phyloP scores from a whole-genome alignment of 2,797 vertebrate genomes.

The Characodon lateralis region DNA sequence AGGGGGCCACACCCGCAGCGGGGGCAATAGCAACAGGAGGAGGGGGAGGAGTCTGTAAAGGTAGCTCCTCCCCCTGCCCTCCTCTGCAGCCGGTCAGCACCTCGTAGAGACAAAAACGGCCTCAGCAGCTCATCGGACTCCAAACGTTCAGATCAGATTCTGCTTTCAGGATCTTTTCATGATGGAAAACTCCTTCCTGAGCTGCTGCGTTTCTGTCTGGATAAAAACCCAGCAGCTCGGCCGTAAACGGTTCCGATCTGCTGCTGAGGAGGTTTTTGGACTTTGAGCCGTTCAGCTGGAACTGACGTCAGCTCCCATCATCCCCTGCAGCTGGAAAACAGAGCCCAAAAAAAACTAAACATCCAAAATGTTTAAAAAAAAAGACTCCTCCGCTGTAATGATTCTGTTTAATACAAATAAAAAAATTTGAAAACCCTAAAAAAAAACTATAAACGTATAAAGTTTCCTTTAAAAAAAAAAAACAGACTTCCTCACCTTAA shows the following conservation, averaged over 20 bases:
- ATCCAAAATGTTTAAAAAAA: constrained; percentile 43
- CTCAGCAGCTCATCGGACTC: neutral
- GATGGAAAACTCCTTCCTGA: too few species aligned
- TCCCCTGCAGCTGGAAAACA: constrained; percentile 72
- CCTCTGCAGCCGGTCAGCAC: constrained; percentile 89
- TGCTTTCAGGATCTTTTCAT: too few species aligned
- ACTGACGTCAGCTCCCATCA: constrained; percentile 62
- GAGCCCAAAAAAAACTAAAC: constrained; percentile 62
- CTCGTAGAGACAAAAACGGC: constrained; percentile 79
- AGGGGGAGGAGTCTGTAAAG: constrained; percentile 69
- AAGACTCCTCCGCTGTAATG: constrained; percentile 38
- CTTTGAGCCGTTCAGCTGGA: constrained; percentile 29
- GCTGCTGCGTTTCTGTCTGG: too few species aligned
- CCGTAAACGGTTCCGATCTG: neutral
- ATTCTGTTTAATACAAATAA: constrained; percentile 75
- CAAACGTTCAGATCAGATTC: neutral
- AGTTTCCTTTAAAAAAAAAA: constrained; percentile 62
- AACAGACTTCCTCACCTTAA: constrained; percentile 48
- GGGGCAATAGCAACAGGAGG: neutral
- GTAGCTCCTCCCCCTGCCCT: constrained; percentile 87
- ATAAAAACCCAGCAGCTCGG: constrained; percentile 22
- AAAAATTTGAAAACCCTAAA: neutral
- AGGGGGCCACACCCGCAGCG: constrained; percentile 58
- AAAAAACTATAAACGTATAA: neutral
- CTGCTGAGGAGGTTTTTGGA: constrained; percentile 34